These are phyloP conservation scores for Desmodus rotundus DNA, from an alignment of 2,113 vertebrate genomes.

Conservation along the genomic window DNA sequence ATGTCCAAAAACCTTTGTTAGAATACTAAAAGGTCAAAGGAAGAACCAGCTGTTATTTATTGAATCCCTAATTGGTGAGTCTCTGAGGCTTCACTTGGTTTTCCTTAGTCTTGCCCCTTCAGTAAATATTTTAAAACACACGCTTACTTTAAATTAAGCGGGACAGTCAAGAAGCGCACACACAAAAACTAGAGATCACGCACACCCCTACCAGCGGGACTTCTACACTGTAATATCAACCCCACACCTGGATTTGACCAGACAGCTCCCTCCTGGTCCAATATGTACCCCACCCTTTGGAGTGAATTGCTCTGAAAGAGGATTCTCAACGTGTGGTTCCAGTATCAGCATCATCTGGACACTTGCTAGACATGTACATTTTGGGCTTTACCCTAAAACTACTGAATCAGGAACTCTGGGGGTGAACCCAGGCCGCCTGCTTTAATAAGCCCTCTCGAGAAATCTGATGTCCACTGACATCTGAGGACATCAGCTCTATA, in stretches of 20 bases:
- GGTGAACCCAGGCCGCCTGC: background rate
- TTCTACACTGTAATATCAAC: no score
- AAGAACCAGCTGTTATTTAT: background rate
- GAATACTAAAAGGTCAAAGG: conserved; percentile 14
- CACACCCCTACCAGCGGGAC: background rate
- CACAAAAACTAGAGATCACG: background rate
- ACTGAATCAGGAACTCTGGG: background rate
- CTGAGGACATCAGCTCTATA: background rate
- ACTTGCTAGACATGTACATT: background rate
- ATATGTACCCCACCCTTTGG: background rate
- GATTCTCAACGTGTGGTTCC: background rate
- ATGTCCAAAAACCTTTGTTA: background rate
- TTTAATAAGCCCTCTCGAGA: background rate
- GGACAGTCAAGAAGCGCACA: background rate
- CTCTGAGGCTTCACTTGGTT: background rate
- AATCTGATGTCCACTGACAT: background rate
- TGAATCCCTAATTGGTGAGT: background rate
- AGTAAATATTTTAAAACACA: background rate
- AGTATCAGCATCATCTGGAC: background rate
- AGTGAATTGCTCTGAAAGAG: background rate
- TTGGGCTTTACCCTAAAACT: background rate
- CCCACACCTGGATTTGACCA: background rate
- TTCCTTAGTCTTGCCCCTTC: background rate
- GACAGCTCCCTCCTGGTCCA: background rate
- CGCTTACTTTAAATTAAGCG: background rate